These are phyloP conservation scores for Magallana ariakensis DNA, from an alignment of 1,140 invertebrate genomes.

Conservation along the genomic window DNA sequence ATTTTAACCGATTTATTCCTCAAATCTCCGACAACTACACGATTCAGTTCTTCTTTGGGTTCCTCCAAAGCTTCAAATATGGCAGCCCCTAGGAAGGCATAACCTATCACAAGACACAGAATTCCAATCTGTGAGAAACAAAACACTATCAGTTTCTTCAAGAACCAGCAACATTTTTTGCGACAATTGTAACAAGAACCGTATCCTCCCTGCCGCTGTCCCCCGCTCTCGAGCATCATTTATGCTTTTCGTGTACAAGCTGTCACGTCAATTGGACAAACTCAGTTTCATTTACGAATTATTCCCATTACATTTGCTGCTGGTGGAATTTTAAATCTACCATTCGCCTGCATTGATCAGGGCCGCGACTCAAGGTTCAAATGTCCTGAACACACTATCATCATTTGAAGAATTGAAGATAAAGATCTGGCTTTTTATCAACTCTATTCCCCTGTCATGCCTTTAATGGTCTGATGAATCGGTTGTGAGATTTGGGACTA, in stretches of 20 bases:
- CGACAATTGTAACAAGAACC: not conserved
- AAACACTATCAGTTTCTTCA: conserved; percentile 16
- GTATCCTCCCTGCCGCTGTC: not conserved
- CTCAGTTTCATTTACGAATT: too few species aligned
- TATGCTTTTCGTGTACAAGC: not conserved
- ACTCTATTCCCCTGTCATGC: not conserved
- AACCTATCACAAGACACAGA: conserved; percentile 38
- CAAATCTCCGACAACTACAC: conserved; percentile 6
- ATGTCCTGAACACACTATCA: not conserved
- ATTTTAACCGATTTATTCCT: not conserved
- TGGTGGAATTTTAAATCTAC: not conserved
- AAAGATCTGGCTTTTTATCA: conserved; percentile 1
- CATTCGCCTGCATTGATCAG: not conserved
- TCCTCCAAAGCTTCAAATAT: conserved; percentile 38
- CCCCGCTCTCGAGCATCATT: not conserved
- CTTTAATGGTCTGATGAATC: not conserved
- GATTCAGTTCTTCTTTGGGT: conserved; percentile 32
- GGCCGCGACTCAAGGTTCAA: not conserved
- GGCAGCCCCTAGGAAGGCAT: conserved; percentile 24
- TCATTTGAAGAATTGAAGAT: not conserved
- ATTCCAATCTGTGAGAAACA: conserved; percentile 39
- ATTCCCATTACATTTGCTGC: too few species aligned
- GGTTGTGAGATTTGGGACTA: not conserved
- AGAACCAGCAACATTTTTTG: conserved; percentile 27
- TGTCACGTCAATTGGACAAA: not conserved